Evolutionary conservation across 2,888 invertebrate species (phyloP).

Genomic region (Dysmachus trigonus): DNA sequence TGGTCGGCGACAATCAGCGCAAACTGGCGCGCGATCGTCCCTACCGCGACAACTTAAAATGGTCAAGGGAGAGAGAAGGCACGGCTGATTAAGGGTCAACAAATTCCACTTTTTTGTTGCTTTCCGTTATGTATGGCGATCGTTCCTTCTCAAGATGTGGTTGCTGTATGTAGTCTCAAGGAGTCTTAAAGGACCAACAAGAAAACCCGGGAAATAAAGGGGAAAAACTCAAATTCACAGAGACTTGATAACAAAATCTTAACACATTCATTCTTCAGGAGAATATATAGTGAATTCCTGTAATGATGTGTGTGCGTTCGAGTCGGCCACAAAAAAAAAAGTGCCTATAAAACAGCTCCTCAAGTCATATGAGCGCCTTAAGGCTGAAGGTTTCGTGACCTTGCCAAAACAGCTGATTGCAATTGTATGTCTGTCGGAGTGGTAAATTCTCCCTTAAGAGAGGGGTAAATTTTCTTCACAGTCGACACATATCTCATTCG

Average conservation of each 20-base stretch:
- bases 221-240: background rate
- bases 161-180: background rate
- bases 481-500: slow-evolving; percentile 7
- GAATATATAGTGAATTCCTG: background rate
- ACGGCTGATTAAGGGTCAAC: background rate
- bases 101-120: slow-evolving; percentile 18
- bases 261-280: background rate
- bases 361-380: background rate
- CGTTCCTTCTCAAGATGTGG: background rate
- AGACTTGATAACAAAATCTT: background rate
- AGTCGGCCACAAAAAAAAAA: background rate
- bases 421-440: slow-evolving; percentile 1
- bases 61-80: slow-evolving; percentile 17
- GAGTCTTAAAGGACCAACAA: background rate
- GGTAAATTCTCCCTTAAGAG: slow-evolving; percentile 33
- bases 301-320: slow-evolving; percentile 4
- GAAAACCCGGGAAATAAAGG: background rate
- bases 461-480: slow-evolving; percentile 25
- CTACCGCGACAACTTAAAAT: background rate
- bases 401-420: slow-evolving; percentile 40
- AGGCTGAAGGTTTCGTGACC: slow-evolving; percentile 14
- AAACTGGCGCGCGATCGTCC: background rate
- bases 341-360: background rate
- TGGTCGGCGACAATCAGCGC: background rate
- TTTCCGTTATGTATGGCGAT: slow-evolving; percentile 12